Evolutionary conservation across 2,888 invertebrate species (phyloP).

Genomic region (Oscheius myriophilus): DNA sequence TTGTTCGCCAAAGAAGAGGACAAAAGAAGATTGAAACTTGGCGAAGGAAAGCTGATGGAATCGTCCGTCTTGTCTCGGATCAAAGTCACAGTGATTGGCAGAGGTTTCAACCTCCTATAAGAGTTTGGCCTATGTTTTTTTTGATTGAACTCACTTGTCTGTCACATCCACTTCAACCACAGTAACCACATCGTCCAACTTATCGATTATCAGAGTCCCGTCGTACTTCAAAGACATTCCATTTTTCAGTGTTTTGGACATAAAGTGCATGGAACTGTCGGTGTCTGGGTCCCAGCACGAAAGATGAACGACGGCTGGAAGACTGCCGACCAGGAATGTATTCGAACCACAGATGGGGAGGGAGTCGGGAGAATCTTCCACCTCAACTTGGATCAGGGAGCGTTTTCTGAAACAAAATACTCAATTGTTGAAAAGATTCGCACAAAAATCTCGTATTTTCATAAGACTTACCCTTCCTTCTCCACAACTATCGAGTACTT

Average conservation of each 20-base stretch:
- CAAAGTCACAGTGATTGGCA: conserved; percentile 5
- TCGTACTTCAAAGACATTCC: conserved; percentile 3
- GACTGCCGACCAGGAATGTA: conserved; percentile 2
- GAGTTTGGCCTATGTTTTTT: neutral
- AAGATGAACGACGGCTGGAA: conserved; percentile 11
- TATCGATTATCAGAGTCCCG: conserved; percentile 10
- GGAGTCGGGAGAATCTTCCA: conserved; percentile 17
- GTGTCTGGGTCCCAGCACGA: conserved; percentile 22
- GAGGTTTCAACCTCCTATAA: neutral
- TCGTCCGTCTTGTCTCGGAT: conserved; percentile 13
- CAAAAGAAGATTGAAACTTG: conserved; percentile 23
- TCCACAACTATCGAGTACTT: conserved; percentile 10
- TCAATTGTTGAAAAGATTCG: no score
- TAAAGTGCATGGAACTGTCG: neutral
- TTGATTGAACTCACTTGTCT: neutral
- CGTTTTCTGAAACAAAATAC: neutral
- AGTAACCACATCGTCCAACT: conserved; percentile 13
- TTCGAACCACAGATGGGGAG: conserved; percentile 11
- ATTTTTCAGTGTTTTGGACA: neutral
- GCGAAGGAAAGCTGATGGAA: conserved; percentile 21
- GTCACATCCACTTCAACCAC: conserved; percentile 4
- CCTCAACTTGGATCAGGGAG: conserved; percentile 10
- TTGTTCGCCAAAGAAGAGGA: conserved; percentile 17
- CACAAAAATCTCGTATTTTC: no score
- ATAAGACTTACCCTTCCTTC: conserved; percentile 12